Evolutionary conservation across 2,888 invertebrate species (phyloP).

Genomic region (Cryptops parisi): DNA sequence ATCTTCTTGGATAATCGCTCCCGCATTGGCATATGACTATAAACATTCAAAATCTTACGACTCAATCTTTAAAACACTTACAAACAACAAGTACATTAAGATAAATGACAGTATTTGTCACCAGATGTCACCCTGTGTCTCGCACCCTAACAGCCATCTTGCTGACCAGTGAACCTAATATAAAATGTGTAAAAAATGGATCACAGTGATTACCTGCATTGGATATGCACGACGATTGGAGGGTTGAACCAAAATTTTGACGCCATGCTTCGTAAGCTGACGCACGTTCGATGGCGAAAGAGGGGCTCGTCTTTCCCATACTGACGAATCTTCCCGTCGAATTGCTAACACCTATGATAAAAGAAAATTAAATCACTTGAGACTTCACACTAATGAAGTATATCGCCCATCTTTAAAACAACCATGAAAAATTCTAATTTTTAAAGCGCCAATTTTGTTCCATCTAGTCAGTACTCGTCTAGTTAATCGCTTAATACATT

Average conservation of each 20-base stretch:
- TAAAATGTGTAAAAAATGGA: too few relatives aligned
- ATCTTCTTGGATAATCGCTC: conserved; percentile 88
- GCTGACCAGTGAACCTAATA: too few relatives aligned
- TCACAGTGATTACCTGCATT: conserved; percentile 53
- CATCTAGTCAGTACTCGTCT: too few relatives aligned
- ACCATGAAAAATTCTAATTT: too few relatives aligned
- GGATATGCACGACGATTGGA: conserved; percentile 96
- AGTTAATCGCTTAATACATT: too few relatives aligned
- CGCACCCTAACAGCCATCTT: not conserved
- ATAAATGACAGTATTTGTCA: too few relatives aligned
- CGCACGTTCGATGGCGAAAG: conserved; percentile 84
- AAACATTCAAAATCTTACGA: conserved; percentile 21
- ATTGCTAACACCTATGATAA: conserved; percentile 54
- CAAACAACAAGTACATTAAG: too few relatives aligned
- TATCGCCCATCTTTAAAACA: too few relatives aligned
- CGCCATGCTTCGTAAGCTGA: conserved; percentile 67
- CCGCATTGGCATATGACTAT: conserved; percentile 80
- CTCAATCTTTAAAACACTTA: not conserved
- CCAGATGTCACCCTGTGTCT: too few relatives aligned
- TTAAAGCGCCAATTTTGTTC: too few relatives aligned
- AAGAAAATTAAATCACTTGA: too few relatives aligned
- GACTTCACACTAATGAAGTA: too few relatives aligned
- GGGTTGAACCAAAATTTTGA: conserved; percentile 94
- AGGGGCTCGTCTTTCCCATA: conserved; percentile 92
- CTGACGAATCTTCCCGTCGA: conserved; percentile 80